Conservation (phyloP, 2,113 vertebrate genomes). For the Zosterops borbonicus region DNA sequence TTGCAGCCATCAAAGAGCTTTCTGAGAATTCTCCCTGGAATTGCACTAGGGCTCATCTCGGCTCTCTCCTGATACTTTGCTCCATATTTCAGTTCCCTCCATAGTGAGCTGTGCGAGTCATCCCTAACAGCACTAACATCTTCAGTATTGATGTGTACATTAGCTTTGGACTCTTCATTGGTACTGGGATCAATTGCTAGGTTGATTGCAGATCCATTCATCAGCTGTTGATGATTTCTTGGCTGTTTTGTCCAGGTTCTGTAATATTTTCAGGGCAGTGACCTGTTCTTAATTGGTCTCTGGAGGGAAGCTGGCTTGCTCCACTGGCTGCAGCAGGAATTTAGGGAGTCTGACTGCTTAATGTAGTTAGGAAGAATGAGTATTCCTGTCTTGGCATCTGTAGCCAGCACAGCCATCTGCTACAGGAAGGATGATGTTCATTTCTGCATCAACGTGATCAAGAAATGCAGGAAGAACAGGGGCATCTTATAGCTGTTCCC, state of each 20-base stretch:
- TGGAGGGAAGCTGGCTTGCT: neutral
- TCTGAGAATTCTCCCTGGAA: neutral
- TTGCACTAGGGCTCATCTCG: neutral
- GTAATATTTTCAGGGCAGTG: neutral
- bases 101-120: neutral
- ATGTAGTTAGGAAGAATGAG: neutral
- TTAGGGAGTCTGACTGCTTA: neutral
- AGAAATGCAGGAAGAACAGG: neutral
- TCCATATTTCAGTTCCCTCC: neutral
- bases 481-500: neutral
- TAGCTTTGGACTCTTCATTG: neutral
- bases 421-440: neutral
- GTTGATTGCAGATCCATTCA: neutral
- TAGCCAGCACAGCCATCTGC: neutral
- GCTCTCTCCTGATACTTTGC: neutral
- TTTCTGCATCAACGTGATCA: neutral
- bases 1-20: constrained; percentile 8
- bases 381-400: neutral
- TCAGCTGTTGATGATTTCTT: neutral
- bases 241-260: neutral
- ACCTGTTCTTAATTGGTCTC: constrained; percentile 12
- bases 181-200: neutral
- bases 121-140: neutral
- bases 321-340: neutral
- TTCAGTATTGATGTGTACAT: neutral